Evolutionary conservation across 2,888 invertebrate species (phyloP), one percentile per base, ranked within the genome.

Genomic region (Lydus trimaculatus): DNA sequence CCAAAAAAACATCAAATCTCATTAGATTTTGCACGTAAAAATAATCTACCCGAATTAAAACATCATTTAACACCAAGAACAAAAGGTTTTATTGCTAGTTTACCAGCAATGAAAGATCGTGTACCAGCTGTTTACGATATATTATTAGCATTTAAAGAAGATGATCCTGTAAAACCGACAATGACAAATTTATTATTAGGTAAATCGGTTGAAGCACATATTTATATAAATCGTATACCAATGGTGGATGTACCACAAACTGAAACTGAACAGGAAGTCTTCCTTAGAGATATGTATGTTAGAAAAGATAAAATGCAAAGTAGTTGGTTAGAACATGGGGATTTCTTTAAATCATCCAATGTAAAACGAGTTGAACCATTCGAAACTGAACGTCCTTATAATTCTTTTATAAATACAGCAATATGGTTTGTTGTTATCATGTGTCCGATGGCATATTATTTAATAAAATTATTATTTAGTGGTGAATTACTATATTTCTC

Each of bases 1-100:
- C 86, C 89, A 60, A 91, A 90, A 75, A 98, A 98, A 83, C 95
- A 96, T 80, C 91, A 92, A 84, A 93, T 93, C 0, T 96, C 97
- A 67, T 87, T 95, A 78, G 93, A 94, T 81, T 96, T 97, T 83
- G 96, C 97, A 0, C 88, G 89, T 79, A 92, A 95, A 78, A 94
- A 94, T 80, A 95, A 95, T 74, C 89, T 97, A 77, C 92, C 95
- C 0, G 87, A 91, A 73, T 87, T 98, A 31, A 95, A 96, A 81
- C 92, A 98, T 82, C 97, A 97, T 83, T 88, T 98, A 61, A 91
- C 95, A 31, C 98, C 98, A n/a, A 89, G 98, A 71, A 95, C 97
- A n/a, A 94, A 93, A 85, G 98, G 98, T 2, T 98, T 98, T 82
- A 92, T 92, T 0, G 92, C 95, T 64, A 96, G 96, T 83, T 87